These are phyloP conservation scores for Loripinus fragilis DNA, from an alignment of 2,888 invertebrate species.

Conservation along the genomic window DNA sequence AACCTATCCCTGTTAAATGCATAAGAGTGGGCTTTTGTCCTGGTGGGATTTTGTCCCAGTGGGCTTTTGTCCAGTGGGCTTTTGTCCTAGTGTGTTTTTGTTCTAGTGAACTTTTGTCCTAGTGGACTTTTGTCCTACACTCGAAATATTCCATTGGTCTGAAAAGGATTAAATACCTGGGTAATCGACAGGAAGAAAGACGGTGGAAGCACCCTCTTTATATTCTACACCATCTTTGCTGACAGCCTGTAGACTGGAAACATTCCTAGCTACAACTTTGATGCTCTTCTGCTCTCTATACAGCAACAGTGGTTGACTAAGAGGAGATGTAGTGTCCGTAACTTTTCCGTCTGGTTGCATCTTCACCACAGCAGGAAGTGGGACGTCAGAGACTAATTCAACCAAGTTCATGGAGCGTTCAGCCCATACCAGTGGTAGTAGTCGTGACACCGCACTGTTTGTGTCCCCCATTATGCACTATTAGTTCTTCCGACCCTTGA, in stretches of 20 bases:
- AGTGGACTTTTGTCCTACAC: no score
- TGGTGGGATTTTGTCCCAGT: no score
- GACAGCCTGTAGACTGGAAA: slow-evolving; percentile 61
- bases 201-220: slow-evolving; percentile 63
- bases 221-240: slow-evolving; percentile 51
- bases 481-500: no score
- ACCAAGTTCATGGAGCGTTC: slow-evolving; percentile 52
- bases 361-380: slow-evolving; percentile 65
- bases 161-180: slow-evolving; percentile 63
- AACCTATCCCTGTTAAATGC: no score
- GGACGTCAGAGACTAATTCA: slow-evolving; percentile 54
- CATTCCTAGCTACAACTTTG: slow-evolving; percentile 66
- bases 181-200: slow-evolving; percentile 66
- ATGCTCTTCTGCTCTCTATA: slow-evolving; percentile 62
- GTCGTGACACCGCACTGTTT: not conserved
- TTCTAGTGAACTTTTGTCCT: no score
- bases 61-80: no score
- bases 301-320: slow-evolving; percentile 64
- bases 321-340: slow-evolving; percentile 37
- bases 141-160: no score
- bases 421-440: slow-evolving; percentile 52
- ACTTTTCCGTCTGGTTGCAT: slow-evolving; percentile 58
- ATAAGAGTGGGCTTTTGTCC: no score
- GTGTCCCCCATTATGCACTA: not conserved
- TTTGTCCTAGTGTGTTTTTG: no score